These are phyloP conservation scores for Epinephelus lanceolatus DNA, from an alignment of 2,113 vertebrate genomes.

Conservation along the genomic window DNA sequence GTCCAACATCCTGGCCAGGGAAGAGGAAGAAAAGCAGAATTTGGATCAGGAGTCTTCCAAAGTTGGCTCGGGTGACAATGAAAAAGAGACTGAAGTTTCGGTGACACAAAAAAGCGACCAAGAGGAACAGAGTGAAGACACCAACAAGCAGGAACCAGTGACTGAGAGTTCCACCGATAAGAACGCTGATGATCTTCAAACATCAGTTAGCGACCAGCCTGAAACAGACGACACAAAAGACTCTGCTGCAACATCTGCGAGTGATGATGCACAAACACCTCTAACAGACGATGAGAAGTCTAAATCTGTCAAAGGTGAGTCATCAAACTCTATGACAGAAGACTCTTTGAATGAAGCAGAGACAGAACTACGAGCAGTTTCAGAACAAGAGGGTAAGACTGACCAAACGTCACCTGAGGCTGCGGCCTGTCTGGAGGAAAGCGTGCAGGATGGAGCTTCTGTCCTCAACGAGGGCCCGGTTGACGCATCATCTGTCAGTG, in stretches of 20 bases:
- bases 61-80: constrained; percentile 7
- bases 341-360: constrained; percentile 59
- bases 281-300: constrained; percentile 37
- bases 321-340: constrained; percentile 38
- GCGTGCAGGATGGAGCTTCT: constrained; percentile 60
- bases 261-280: constrained; percentile 18
- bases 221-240: constrained; percentile 18
- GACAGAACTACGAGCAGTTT: constrained; percentile 11
- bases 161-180: constrained; percentile 24
- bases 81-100: constrained; percentile 54
- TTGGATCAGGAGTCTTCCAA: constrained; percentile 20
- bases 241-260: constrained; percentile 10
- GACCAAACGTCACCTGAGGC: constrained; percentile 64
- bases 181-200: background rate
- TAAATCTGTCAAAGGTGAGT: constrained; percentile 27
- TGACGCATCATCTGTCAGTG: constrained; percentile 70
- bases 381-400: constrained; percentile 21
- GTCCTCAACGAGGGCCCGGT: constrained; percentile 65
- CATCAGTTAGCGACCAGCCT: background rate
- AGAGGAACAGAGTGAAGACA: constrained; percentile 32
- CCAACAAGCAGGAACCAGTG: constrained; percentile 16
- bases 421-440: constrained; percentile 34
- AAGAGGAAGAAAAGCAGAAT: constrained; percentile 63
- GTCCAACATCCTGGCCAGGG: constrained; percentile 78
- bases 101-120: background rate